phyloP scores from a whole-genome alignment of 2,113 vertebrate species.

The Pterocles gutturalis region DNA sequence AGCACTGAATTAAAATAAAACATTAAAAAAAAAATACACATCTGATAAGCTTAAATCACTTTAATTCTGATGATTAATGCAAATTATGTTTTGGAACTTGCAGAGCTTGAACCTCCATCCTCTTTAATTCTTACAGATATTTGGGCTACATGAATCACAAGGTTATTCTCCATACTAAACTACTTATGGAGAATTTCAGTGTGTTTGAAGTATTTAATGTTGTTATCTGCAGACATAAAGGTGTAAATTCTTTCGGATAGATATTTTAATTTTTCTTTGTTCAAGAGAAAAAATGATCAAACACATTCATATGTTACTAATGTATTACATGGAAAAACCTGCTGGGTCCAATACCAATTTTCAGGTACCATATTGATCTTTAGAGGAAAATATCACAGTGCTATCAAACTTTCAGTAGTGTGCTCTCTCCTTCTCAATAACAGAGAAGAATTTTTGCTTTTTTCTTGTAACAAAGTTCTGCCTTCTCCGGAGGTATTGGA shows the following conservation, averaged over 20 bases:
- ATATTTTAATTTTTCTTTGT: neutral
- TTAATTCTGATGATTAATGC: neutral
- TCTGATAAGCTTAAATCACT: neutral
- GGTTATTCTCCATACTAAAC: neutral
- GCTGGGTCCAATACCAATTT: neutral
- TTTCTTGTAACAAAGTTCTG: neutral
- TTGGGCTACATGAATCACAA: neutral
- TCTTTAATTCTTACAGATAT: neutral
- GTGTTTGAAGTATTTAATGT: neutral
- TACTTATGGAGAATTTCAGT: neutral
- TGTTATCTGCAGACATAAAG: neutral
- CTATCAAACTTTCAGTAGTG: neutral
- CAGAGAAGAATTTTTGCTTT: neutral
- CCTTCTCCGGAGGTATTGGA: neutral
- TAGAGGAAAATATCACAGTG: neutral
- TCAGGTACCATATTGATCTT: neutral
- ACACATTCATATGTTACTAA: neutral
- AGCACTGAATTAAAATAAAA: neutral
- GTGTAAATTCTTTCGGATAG: neutral
- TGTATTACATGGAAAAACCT: neutral
- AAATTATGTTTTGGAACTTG: neutral
- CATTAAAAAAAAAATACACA: neutral
- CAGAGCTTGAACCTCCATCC: neutral
- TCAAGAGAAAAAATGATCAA: neutral
- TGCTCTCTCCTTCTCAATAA: neutral